Conservation (phyloP, 1,140 invertebrate species). For the Cardiocondyla obscurior region DNA sequence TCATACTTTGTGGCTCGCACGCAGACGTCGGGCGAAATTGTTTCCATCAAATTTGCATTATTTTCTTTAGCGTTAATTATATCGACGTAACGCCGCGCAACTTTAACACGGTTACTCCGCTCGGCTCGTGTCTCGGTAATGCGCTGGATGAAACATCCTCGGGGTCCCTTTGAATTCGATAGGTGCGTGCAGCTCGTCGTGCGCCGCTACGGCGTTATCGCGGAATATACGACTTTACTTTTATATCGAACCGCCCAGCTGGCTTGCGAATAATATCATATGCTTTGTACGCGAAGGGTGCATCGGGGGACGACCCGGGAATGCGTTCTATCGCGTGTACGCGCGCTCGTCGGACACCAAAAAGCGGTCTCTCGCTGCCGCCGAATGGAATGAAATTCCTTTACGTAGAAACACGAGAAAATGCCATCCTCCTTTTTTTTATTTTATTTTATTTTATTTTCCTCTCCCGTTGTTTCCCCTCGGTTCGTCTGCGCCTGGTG, state of each 20-base stretch:
- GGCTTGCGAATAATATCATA: constrained; percentile 23
- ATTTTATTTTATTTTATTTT: too few species aligned
- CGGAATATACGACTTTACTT: constrained; percentile 37
- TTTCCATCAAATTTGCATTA: constrained; percentile 50
- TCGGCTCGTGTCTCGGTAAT: not conserved
- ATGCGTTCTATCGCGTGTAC: constrained; percentile 41
- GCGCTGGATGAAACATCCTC: not conserved
- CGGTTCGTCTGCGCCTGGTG: not conserved
- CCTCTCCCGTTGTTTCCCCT: not conserved
- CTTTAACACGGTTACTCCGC: constrained; percentile 32
- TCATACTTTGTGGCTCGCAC: constrained; percentile 19
- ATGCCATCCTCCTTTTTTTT: not conserved
- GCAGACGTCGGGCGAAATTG: constrained; percentile 23
- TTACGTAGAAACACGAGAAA: constrained; percentile 61
- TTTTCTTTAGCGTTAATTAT: constrained; percentile 37
- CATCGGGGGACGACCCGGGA: not conserved
- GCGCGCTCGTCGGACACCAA: constrained; percentile 30
- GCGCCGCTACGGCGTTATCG: not conserved
- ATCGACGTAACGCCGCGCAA: not conserved
- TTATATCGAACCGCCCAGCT: constrained; percentile 5
- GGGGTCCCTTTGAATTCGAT: constrained; percentile 11
- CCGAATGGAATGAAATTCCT: constrained; percentile 68
- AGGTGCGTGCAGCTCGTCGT: not conserved
- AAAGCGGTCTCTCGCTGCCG: constrained; percentile 52
- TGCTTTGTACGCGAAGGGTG: constrained; percentile 11